Conservation (phyloP, 2,113 vertebrate species). For the Recurvirostra avosetta region DNA sequence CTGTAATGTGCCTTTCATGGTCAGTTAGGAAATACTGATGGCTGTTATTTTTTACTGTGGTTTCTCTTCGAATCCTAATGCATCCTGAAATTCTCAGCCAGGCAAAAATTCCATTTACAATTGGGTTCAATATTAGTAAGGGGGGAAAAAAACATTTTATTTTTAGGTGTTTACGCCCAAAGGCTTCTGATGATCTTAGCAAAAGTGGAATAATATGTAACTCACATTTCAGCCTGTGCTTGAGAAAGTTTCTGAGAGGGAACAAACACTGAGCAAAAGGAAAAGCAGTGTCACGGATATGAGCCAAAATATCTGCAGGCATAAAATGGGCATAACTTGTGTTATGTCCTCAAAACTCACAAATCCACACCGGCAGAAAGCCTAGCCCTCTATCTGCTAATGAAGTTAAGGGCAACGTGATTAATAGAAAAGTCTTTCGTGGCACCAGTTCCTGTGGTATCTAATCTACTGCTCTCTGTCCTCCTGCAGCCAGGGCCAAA, state of each 20-base stretch:
- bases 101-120: background rate
- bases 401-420: background rate
- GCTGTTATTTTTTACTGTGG: conserved; percentile 10
- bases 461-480: background rate
- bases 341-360: background rate
- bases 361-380: background rate
- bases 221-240: background rate
- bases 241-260: background rate
- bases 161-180: background rate
- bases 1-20: background rate
- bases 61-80: conserved; percentile 29
- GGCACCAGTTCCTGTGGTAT: background rate
- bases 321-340: background rate
- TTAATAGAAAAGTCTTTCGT: background rate
- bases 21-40: background rate
- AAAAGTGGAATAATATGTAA: background rate
- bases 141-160: background rate
- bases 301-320: background rate
- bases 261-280: background rate
- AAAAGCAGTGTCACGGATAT: background rate
- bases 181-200: background rate
- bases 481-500: background rate
- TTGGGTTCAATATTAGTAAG: background rate
- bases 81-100: background rate
- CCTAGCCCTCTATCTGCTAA: background rate